Evolutionary conservation across 2,797 vertebrate species (phyloP).

Genomic region (Trichosurus vulpecula): DNA sequence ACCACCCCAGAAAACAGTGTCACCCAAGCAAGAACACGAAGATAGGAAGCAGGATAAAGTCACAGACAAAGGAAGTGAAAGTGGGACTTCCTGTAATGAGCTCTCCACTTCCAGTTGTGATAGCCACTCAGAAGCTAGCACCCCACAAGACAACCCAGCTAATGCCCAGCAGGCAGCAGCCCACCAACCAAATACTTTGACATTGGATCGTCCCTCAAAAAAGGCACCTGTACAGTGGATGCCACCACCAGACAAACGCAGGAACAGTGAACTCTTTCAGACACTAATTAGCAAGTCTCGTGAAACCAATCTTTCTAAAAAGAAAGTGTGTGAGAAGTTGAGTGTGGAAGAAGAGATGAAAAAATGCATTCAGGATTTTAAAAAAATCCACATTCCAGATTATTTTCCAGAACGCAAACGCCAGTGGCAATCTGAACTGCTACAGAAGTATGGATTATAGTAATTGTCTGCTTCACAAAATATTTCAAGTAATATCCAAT

Average conservation of each 20-base stretch:
- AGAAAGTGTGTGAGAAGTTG: slow-evolving; percentile 90
- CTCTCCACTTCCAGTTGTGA: slow-evolving; percentile 92
- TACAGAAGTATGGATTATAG: slow-evolving; percentile 92
- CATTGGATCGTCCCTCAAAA: slow-evolving; percentile 90
- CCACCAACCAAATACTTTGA: slow-evolving; percentile 90
- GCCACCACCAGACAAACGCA: slow-evolving; percentile 90
- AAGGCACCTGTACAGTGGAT: slow-evolving; percentile 91
- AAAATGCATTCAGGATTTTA: slow-evolving; percentile 93
- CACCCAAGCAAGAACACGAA: slow-evolving; percentile 89
- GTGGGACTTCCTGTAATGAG: slow-evolving; percentile 92
- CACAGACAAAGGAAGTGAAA: slow-evolving; percentile 91
- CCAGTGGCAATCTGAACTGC: slow-evolving; percentile 92
- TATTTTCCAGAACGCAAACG: slow-evolving; percentile 92
- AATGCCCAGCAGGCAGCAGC: slow-evolving; percentile 84
- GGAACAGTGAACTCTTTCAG: slow-evolving; percentile 94
- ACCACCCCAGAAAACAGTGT: slow-evolving; percentile 85
- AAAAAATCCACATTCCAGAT: slow-evolving; percentile 92
- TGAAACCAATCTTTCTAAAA: slow-evolving; percentile 90
- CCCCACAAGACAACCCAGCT: slow-evolving; percentile 88
- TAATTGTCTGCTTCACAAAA: slow-evolving; percentile 27
- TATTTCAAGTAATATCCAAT: slow-evolving; percentile 70
- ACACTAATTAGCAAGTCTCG: slow-evolving; percentile 91
- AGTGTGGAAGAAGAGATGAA: slow-evolving; percentile 93
- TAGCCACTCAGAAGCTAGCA: slow-evolving; percentile 90
- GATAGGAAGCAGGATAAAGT: slow-evolving; percentile 87